phyloP scores from a whole-genome alignment of 2,888 invertebrate species.

The Cephus spinipes region DNA sequence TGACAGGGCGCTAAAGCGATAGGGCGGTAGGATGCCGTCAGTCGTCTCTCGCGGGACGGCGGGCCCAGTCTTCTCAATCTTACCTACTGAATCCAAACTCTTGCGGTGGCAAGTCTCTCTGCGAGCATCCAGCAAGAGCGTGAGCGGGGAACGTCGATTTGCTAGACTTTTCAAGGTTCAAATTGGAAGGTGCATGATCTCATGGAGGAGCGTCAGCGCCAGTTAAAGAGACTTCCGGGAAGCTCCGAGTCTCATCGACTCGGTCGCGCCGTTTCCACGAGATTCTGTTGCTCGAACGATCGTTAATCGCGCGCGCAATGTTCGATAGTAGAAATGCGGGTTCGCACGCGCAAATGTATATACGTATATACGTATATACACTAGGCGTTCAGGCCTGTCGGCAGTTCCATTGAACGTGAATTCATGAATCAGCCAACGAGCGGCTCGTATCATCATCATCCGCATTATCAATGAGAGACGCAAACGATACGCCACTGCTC shows the following conservation, averaged over 20 bases:
- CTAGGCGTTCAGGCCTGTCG: not conserved
- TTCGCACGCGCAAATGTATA: not conserved
- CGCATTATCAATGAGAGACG: too few species aligned
- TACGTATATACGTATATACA: not conserved
- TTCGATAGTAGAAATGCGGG: too few species aligned
- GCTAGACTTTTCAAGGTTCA: not conserved
- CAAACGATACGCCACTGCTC: not conserved
- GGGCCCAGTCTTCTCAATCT: not conserved
- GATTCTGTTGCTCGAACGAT: slow-evolving; percentile 10
- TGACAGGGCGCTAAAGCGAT: not conserved
- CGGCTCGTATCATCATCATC: too few species aligned
- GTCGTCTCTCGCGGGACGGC: too few species aligned
- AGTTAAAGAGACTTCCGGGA: not conserved
- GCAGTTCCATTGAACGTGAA: not conserved
- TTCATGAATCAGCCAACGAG: not conserved
- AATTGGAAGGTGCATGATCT: slow-evolving; percentile 39
- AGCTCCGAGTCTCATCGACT: not conserved
- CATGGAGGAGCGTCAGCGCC: slow-evolving; percentile 31
- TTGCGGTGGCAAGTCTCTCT: too few species aligned
- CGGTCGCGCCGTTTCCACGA: too few species aligned
- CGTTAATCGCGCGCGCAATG: slow-evolving; percentile 27
- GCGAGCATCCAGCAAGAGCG: not conserved
- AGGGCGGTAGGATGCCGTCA: too few species aligned
- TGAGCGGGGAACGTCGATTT: not conserved
- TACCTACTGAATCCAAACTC: not conserved